phyloP scores from a whole-genome alignment of 2,888 invertebrate genomes.

The Dryobota labecula region DNA sequence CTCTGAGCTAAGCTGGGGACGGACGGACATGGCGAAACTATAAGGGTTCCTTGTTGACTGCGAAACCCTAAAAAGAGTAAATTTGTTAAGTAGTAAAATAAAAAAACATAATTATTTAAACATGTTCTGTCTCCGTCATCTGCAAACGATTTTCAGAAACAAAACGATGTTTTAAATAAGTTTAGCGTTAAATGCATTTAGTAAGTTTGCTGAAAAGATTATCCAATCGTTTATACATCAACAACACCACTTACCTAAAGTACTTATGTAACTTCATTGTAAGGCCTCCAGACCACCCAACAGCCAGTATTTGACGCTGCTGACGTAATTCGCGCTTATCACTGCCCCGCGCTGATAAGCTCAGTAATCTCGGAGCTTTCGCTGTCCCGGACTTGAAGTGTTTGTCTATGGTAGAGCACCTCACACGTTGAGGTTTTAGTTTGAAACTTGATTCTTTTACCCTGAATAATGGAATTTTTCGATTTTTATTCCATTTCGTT shows the following conservation, averaged over 20 bases:
- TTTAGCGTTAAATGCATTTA: too few species aligned
- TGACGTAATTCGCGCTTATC: slow-evolving; percentile 74
- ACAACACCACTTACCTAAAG: not conserved
- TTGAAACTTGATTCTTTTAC: slow-evolving; percentile 11
- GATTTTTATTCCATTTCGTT: not conserved
- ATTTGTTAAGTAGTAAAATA: too few species aligned
- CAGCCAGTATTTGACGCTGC: slow-evolving; percentile 27
- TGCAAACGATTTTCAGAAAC: too few species aligned
- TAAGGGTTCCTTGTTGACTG: too few species aligned
- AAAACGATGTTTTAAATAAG: too few species aligned
- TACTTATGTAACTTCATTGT: not conserved
- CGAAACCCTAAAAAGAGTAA: too few species aligned
- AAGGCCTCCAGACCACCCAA: slow-evolving; percentile 71
- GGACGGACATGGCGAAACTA: too few species aligned
- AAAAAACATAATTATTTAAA: too few species aligned
- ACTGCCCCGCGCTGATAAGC: slow-evolving; percentile 64
- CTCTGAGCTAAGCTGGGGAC: too few species aligned
- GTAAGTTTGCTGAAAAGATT: not conserved
- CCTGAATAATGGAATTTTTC: not conserved
- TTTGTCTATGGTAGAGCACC: slow-evolving; percentile 66
- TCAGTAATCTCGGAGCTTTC: slow-evolving; percentile 70
- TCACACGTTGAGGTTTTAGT: slow-evolving; percentile 67
- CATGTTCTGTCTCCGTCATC: too few species aligned
- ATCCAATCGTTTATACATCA: not conserved
- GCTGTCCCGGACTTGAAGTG: slow-evolving; percentile 62